A percentile compares a stretch with the other conserved stretches of the same genome.
Conservation (phyloP, 2,888 invertebrate genomes). For the Macaria notata region DNA sequence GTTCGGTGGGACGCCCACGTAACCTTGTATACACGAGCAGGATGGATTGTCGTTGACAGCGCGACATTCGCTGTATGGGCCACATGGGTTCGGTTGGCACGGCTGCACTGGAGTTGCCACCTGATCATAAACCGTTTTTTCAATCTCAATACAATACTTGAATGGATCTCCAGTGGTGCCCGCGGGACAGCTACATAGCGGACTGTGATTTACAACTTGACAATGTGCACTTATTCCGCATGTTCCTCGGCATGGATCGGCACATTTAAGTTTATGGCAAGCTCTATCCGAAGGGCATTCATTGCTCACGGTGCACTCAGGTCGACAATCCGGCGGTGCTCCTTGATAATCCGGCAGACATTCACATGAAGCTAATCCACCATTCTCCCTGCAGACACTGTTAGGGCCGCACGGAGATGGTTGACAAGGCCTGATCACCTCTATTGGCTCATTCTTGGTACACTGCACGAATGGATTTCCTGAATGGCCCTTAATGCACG, state of each 20-base stretch:
- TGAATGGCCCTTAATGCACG: conserved; percentile 86
- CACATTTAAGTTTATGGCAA: conserved; percentile 89
- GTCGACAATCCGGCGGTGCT: conserved; percentile 87
- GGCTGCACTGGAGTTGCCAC: conserved; percentile 71
- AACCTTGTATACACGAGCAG: conserved; percentile 88
- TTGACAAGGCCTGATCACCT: conserved; percentile 84
- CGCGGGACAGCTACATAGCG: conserved; percentile 87
- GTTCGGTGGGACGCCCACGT: conserved; percentile 89
- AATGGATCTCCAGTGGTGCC: conserved; percentile 87
- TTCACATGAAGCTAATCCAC: conserved; percentile 88
- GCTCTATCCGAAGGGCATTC: conserved; percentile 89
- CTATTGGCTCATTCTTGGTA: conserved; percentile 51
- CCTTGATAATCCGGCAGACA: conserved; percentile 87
- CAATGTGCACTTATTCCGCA: conserved; percentile 88
- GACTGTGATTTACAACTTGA: conserved; percentile 90
- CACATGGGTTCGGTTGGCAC: conserved; percentile 90
- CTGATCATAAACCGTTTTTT: conserved; percentile 42
- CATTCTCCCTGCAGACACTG: conserved; percentile 88
- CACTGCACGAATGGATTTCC: conserved; percentile 87
- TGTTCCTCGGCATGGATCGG: conserved; percentile 89
- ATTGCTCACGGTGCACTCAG: conserved; percentile 89
- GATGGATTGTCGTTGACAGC: conserved; percentile 87
- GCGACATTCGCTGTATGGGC: conserved; percentile 90
- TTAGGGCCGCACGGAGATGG: conserved; percentile 90
- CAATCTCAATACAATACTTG: conserved; percentile 75